Percentiles rank a stretch among this genome's conserved stretches.
phyloP scores from a whole-genome alignment of 2,113 vertebrate genomes.

The Connochaetes taurinus region DNA sequence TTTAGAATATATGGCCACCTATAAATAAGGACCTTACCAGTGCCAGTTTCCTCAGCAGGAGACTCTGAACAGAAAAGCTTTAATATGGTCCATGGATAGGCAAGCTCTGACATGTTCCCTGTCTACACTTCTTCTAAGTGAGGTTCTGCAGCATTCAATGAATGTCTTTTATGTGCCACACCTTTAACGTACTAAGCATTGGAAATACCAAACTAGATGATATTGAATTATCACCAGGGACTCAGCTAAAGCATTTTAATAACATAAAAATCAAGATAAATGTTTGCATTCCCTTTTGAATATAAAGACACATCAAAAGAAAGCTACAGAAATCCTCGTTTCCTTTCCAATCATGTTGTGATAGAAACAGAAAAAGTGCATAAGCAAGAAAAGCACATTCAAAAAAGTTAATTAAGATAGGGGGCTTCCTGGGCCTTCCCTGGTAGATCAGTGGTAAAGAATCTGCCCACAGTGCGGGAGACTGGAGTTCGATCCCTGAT shows the following conservation, averaged over 20 bases:
- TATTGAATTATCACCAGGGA: neutral
- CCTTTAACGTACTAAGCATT: neutral
- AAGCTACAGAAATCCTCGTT: neutral
- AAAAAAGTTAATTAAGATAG: neutral
- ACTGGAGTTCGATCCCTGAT: neutral
- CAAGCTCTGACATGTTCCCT: neutral
- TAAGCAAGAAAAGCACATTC: neutral
- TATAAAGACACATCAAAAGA: constrained; percentile 10
- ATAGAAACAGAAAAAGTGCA: neutral
- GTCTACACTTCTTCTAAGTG: neutral
- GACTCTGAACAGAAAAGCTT: neutral
- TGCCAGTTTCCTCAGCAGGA: neutral
- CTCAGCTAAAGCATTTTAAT: neutral
- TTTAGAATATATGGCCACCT: neutral
- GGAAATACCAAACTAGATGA: neutral
- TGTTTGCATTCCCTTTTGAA: neutral
- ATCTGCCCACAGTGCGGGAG: neutral
- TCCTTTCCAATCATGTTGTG: neutral
- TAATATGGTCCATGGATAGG: neutral
- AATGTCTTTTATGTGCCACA: neutral
- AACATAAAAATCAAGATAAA: neutral
- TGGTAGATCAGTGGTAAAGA: neutral
- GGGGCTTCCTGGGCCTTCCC: neutral
- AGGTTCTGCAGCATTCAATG: neutral
- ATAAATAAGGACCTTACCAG: neutral